Percentiles rank a stretch among this genome's conserved stretches.
phyloP scores from a whole-genome alignment of 92 coral and sea anemone genomes.

The Epizoanthus ramosus region DNA sequence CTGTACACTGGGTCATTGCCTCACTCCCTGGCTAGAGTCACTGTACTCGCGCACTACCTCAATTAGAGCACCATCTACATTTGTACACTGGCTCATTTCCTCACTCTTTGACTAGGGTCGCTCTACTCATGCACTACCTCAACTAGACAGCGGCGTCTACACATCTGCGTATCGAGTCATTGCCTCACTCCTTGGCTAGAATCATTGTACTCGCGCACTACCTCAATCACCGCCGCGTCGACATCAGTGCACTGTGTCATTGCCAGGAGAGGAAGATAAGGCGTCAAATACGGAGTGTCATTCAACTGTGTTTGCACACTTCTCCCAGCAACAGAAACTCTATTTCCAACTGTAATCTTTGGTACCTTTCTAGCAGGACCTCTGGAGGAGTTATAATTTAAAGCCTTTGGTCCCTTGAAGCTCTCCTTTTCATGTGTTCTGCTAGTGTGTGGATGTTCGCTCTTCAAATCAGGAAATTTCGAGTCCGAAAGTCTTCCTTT shows the following conservation, averaged over 20 bases:
- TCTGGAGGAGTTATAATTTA: not conserved
- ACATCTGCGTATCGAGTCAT: conserved; percentile 9
- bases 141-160: conserved; percentile 17
- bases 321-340: not conserved
- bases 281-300: not conserved
- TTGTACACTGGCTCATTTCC: conserved; percentile 4
- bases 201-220: conserved; percentile 5
- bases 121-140: not conserved
- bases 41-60: conserved; percentile 8
- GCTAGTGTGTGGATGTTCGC: no score
- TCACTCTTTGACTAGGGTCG: not conserved
- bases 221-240: conserved; percentile 17
- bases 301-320: not conserved
- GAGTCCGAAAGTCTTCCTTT: no score
- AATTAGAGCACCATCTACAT: conserved; percentile 11
- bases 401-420: no score
- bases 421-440: no score
- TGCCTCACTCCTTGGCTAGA: not conserved
- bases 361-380: not conserved
- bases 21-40: not conserved
- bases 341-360: not conserved
- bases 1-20: conserved; percentile 13
- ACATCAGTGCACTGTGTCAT: conserved; percentile 22
- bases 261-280: conserved; percentile 8
- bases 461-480: no score